Conservation (phyloP, 2,888 invertebrate species). For the Chrysolina haemoptera region DNA sequence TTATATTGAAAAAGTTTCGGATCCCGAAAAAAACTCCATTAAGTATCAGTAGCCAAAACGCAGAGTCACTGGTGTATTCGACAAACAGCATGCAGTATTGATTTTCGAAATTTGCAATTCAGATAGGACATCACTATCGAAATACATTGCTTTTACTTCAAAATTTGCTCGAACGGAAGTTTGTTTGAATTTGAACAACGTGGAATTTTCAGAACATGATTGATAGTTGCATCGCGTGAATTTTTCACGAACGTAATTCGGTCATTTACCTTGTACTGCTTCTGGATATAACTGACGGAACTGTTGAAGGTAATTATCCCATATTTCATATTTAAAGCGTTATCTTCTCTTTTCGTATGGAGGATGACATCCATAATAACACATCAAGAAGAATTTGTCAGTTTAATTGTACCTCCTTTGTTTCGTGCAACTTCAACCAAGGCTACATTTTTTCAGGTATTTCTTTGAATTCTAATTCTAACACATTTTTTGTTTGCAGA, state of each 20-base stretch:
- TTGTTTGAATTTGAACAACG: not conserved
- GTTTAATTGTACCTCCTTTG: too few relatives aligned
- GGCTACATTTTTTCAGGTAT: too few relatives aligned
- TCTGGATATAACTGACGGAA: not conserved
- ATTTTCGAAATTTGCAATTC: conserved; percentile 4
- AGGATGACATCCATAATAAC: too few relatives aligned
- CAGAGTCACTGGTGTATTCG: not conserved
- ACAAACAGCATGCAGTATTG: not conserved
- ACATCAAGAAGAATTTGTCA: too few relatives aligned
- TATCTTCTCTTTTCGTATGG: not conserved
- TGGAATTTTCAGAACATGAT: not conserved
- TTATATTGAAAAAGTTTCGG: too few relatives aligned
- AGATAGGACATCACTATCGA: not conserved
- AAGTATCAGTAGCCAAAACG: not conserved
- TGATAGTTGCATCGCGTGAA: conserved; percentile 4
- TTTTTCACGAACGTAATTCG: not conserved
- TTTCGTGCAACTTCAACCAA: too few relatives aligned
- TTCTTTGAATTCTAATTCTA: too few relatives aligned
- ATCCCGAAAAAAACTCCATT: too few relatives aligned
- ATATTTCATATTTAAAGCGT: not conserved
- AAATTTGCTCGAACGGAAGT: not conserved
- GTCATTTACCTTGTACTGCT: not conserved
- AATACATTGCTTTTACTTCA: not conserved
- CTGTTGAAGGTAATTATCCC: not conserved
- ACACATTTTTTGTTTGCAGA: too few relatives aligned